These are phyloP conservation scores for Acleris literana DNA, from an alignment of 2,888 invertebrate genomes.

Conservation along the genomic window DNA sequence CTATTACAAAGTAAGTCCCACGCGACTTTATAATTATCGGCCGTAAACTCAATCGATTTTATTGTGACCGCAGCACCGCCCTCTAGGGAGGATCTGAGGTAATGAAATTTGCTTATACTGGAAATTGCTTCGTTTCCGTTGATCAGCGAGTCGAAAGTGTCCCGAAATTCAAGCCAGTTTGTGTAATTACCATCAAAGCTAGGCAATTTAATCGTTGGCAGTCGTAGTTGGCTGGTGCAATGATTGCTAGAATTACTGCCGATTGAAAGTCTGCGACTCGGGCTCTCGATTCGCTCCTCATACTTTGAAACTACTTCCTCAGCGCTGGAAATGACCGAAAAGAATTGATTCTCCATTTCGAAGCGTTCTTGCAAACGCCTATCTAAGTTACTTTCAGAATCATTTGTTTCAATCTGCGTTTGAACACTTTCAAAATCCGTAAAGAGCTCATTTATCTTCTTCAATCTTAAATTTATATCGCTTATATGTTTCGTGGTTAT, in stretches of 20 bases:
- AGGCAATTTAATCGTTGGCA: constrained; percentile 22
- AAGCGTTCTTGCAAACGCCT: no score
- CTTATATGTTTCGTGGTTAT: no score
- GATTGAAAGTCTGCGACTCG: no score
- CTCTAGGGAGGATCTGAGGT: constrained; percentile 11
- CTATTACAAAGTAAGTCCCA: neutral
- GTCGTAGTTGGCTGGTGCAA: neutral
- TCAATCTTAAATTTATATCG: neutral
- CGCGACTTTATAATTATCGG: constrained; percentile 12
- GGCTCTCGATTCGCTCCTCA: no score
- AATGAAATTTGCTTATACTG: constrained; percentile 26
- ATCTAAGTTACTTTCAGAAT: no score
- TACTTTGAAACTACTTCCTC: no score
- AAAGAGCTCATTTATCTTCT: no score
- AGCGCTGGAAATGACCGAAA: no score
- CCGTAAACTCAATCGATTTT: constrained; percentile 7
- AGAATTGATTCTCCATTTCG: no score
- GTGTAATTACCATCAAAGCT: constrained; percentile 17
- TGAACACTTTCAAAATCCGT: no score
- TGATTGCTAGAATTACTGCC: neutral
- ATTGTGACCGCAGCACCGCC: constrained; percentile 43
- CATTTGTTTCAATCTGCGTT: no score
- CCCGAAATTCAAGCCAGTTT: constrained; percentile 29
- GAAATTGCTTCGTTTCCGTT: constrained; percentile 4
- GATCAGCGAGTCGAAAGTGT: constrained; percentile 20